Conservation (phyloP, 2,113 vertebrate species). For the Tupaia tana region DNA sequence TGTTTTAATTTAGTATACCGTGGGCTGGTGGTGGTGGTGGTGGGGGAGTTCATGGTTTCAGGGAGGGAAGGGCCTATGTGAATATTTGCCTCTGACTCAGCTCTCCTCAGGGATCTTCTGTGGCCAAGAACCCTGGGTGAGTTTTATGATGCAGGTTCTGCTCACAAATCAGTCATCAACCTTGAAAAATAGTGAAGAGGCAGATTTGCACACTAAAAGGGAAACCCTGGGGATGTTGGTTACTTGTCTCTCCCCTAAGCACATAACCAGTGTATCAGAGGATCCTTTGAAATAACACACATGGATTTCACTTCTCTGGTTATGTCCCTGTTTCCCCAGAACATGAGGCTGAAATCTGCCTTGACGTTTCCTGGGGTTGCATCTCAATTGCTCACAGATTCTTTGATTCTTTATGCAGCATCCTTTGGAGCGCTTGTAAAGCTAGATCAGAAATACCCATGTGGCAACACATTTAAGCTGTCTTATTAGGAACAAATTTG, state of each 20-base stretch:
- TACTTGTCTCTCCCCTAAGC: background rate
- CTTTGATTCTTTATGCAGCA: conserved; percentile 40
- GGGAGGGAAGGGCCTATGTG: background rate
- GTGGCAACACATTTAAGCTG: conserved; percentile 40
- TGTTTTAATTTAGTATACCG: conserved; percentile 6
- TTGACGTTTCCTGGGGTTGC: conserved; percentile 31
- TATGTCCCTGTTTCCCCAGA: background rate
- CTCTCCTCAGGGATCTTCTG: background rate
- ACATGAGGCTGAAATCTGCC: background rate
- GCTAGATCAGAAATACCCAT: conserved; percentile 39
- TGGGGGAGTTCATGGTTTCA: background rate
- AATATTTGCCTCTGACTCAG: background rate
- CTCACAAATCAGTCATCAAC: background rate
- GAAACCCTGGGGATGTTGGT: background rate
- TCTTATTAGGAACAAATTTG: conserved; percentile 58
- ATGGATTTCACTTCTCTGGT: background rate
- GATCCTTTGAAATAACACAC: background rate
- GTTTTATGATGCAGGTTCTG: conserved; percentile 16
- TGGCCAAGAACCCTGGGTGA: background rate
- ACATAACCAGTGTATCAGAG: conserved; percentile 18
- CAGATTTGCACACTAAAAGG: background rate
- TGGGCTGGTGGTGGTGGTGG: too few species aligned
- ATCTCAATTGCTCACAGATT: background rate
- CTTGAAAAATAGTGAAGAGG: background rate
- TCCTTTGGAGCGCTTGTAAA: conserved; percentile 17